Base-by-base conservation (phyloP, 92 coral and sea anemone species). In the Epizoanthus scotinus region DNA sequence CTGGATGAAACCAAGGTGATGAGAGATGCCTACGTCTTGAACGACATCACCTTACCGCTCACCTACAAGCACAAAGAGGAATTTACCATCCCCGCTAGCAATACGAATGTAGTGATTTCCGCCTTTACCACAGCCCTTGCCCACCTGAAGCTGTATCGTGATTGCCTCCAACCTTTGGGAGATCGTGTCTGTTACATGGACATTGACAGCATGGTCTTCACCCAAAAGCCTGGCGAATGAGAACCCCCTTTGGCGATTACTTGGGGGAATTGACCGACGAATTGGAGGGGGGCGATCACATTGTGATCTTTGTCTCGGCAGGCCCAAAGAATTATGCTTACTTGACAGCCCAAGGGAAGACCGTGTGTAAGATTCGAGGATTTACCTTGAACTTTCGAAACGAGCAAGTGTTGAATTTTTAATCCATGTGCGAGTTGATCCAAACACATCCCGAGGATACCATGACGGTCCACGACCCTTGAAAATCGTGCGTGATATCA, bases 251-350 rank as follows among this genome's bases (percentile, higher is more conserved):
- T 1, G 82, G 82, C 18, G 63, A 29, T 13, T 77, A 12, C 14
- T 22, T 77, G 5, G 82, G 82, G 18, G 82, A 77, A 20, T 27
- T 60, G 49, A 78, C 71, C 31, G 61, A 61, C 71, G 71, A 78
- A 15, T 56, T 78, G 27, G 25, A 78, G 0, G 82, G 61, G 19
- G 55, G 31, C 10, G 71, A 78, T 2, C 61, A 69, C 70, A 78
- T 61, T 9, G 36, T 56, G 2, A 10, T 17, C 0, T 78, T 78
- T 38, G 62, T 58, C 36, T 78, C 71, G 19, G 64, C 82, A 20
- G 82, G 82, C 1, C 82, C 69, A 1, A 58, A 77, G 62, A 49
- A 77, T 77, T 77, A 55, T 21, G 59, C 22, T 24, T 20, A 21
- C 31, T n/a, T n/a, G n/a, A n/a, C 18, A 27, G 17, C 58, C 62